These are phyloP conservation scores for Epistrophe grossulariae DNA, from an alignment of 2,888 invertebrate genomes.

Conservation along the genomic window DNA sequence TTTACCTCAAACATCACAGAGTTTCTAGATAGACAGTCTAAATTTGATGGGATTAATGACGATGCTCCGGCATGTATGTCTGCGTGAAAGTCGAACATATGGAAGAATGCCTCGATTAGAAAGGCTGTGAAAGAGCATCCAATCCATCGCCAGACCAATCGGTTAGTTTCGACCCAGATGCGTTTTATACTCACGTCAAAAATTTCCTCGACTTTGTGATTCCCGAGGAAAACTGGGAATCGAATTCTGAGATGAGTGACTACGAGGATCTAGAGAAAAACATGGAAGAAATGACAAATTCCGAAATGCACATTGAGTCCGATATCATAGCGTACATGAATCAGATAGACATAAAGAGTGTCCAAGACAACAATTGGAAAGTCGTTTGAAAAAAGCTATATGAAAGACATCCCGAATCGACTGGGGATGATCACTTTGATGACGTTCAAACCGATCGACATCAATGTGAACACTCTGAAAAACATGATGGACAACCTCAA, in stretches of 20 bases:
- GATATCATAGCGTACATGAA: constrained; percentile 90
- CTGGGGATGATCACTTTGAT: constrained; percentile 86
- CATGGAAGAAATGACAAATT: constrained; percentile 83
- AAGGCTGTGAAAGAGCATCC: constrained; percentile 82
- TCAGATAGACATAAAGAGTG: constrained; percentile 90
- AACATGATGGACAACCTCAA: constrained; percentile 94
- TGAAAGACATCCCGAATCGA: constrained; percentile 74
- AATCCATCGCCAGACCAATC: constrained; percentile 73
- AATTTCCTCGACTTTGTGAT: constrained; percentile 94
- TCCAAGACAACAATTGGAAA: constrained; percentile 88
- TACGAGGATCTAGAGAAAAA: constrained; percentile 85
- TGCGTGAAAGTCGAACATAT: constrained; percentile 83
- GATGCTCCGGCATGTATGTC: constrained; percentile 77
- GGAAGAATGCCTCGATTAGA: constrained; percentile 83
- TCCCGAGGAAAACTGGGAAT: constrained; percentile 90
- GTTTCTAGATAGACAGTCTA: constrained; percentile 90
- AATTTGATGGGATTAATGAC: constrained; percentile 89
- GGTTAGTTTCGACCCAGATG: constrained; percentile 83
- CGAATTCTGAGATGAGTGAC: constrained; percentile 90
- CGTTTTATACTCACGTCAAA: constrained; percentile 92
- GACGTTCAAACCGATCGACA: constrained; percentile 90
- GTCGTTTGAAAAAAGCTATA: constrained; percentile 85
- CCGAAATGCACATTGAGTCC: constrained; percentile 81
- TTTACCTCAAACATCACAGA: constrained; percentile 85
- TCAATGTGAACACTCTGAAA: constrained; percentile 90